Base-by-base conservation (phyloP, 2,888 invertebrate species). In the Phaedon cochleariae region DNA sequence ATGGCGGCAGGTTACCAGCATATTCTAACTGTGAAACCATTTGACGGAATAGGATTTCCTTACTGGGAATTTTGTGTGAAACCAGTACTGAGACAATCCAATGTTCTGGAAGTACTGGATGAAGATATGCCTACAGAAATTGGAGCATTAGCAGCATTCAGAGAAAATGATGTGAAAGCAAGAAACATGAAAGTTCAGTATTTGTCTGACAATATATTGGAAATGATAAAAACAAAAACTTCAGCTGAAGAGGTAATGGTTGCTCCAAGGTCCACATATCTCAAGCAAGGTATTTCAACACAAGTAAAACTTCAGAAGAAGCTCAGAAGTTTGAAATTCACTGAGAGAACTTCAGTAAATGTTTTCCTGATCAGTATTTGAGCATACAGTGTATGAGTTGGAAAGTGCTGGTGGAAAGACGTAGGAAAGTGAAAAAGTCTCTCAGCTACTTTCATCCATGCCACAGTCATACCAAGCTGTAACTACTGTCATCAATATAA, bases 251-350 rank as follows among this genome's bases (percentile, higher is more conserved):
- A 29, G 0, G 31, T 54, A 5, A 31, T 54, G 15, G 2, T 17
- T 9, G 20, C 4, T 17, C 18, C 31, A 15, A 18, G 20, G 1
- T n/a, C 6, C 18, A 54, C 54, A n/a, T 54, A 34, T 29, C 10
- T 9, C 1, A 31, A 29, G 7, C 29, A 6, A 18, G 65, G 58
- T 0, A 45, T 58, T 20, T 45, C 58, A 7, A 34, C 5, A n/a
- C 54, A 54, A 55, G 65, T 65, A 4, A 60, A 61, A 15, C 45
- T 60, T n/a, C 54, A 61, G 22, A 54, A 49, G 4, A 55, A 65
- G 18, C 26, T 65, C 34, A 61, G 60, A 48, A 65, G 48, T 51
- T 31, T 65, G 51, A 65, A 60, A 2, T 65, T 41, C 26, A 41
- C 31, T 4, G 20, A 26, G 15, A 4, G 18, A 15, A 45, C 34